Base-by-base conservation (phyloP, 2,797 vertebrate species). In the Pangasius djambal region DNA sequence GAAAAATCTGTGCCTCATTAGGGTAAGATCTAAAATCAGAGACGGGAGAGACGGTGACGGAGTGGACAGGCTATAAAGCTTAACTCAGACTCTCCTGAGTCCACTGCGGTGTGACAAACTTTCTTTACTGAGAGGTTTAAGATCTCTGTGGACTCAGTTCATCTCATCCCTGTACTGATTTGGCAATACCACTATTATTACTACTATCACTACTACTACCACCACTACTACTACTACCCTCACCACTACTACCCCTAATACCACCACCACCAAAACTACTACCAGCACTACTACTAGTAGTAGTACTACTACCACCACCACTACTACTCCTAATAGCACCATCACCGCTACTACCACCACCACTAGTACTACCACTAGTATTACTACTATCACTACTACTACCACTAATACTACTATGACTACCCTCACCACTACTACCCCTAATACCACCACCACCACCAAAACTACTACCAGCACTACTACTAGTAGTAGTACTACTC, bases 1-100 rank as follows among this genome's bases (percentile, higher is more conserved):
- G 52, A 50, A 79, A 63, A 44, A 59, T 85, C 44, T 92, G 55
- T 10, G 57, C 31, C 37, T 87, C n/a, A 70, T 57, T 79, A 59
- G 7, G 15, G 6, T 72, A 1, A 31, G 55, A 37, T 48, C 34
- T 40, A 63, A 12, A 8, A 5, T 44, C 16, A 75, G 40, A 6
- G 72, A 1, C 44, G 12, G 20, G 63, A 48, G 37, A 22, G 34
- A 83, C 55, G 10, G 59, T 20, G 37, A 83, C 4, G 4, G 59
- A 81, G 61, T 3, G 18, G 48, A 37, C 20, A n/a, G 44, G n/a
- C 65, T 63, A 87, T 34, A 40, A 78, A 74, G 34, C 84, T 57
- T 50, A 34, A 13, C n/a, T 67, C 25, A 12, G 13, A 31, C 12
- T 15, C 63, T n/a, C 13, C 10, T 25, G 57, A 59, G 20, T 59